Conservation (phyloP, 1,140 invertebrate species). For the Procambarus clarkii region DNA sequence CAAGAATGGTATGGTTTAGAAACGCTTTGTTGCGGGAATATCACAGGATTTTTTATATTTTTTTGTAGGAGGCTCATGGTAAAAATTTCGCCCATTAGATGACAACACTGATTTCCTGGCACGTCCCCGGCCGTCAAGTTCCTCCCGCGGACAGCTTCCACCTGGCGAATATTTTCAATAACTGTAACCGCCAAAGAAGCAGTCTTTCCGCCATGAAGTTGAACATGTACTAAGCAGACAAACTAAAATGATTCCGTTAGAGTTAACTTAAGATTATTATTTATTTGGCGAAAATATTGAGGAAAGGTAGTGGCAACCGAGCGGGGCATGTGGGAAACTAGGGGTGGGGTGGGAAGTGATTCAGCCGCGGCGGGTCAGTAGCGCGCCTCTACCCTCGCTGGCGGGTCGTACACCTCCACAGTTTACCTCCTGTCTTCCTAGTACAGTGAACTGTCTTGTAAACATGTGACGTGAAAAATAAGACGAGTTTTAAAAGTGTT, state of each 20-base stretch:
- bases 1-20: background rate
- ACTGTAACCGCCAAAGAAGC: background rate
- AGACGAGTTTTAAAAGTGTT: no score
- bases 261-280: no score
- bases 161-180: background rate
- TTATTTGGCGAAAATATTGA: no score
- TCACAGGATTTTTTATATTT: background rate
- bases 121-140: constrained; percentile 18
- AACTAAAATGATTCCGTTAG: no score
- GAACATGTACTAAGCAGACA: background rate
- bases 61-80: background rate
- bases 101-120: constrained; percentile 41
- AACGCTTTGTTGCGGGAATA: background rate
- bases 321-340: constrained; percentile 27
- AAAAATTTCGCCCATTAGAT: background rate
- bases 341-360: constrained; percentile 31
- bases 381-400: background rate
- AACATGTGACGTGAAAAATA: background rate
- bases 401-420: no score
- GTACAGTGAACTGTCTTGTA: background rate
- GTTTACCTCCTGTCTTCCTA: no score
- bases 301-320: background rate
- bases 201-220: no score
- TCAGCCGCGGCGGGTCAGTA: constrained; percentile 11
- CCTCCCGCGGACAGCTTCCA: background rate